Conservation (phyloP, 2,888 invertebrate species). For the Papilio elwesi region DNA sequence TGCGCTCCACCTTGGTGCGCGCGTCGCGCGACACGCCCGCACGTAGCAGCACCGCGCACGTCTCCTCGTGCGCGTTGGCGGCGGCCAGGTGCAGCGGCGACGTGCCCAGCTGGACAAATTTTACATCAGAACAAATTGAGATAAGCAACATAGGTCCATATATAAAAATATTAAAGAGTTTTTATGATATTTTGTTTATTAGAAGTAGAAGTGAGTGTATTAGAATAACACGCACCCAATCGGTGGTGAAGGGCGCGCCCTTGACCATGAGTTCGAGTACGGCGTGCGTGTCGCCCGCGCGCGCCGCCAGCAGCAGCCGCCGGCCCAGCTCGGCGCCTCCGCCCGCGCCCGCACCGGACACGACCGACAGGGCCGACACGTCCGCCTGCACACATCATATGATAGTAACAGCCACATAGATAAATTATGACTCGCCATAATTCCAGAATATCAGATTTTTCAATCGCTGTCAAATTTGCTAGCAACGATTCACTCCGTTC, state of each 20-base stretch:
- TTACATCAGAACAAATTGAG: no score
- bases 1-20: conserved; percentile 95
- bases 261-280: conserved; percentile 91
- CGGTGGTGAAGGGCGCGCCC: conserved; percentile 96
- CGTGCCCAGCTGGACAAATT: conserved; percentile 88
- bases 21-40: conserved; percentile 95
- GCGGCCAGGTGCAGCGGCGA: conserved; percentile 94
- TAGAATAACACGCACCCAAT: conserved; percentile 87
- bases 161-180: neutral
- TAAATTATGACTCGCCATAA: no score
- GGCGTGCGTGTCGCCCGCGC: conserved; percentile 89
- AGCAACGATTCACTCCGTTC: no score
- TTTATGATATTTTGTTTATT: neutral
- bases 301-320: conserved; percentile 90
- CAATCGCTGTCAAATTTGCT: neutral
- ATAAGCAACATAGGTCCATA: no score
- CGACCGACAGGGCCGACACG: conserved; percentile 35
- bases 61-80: conserved; percentile 90
- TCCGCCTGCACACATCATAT: neutral
- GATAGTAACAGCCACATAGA: no score
- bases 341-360: conserved; percentile 57
- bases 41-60: conserved; percentile 91
- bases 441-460: neutral
- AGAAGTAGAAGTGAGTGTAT: neutral
- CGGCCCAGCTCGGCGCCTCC: conserved; percentile 92